Evolutionary conservation across 2,888 invertebrate species (phyloP).

Genomic region (Syritta pipiens): DNA sequence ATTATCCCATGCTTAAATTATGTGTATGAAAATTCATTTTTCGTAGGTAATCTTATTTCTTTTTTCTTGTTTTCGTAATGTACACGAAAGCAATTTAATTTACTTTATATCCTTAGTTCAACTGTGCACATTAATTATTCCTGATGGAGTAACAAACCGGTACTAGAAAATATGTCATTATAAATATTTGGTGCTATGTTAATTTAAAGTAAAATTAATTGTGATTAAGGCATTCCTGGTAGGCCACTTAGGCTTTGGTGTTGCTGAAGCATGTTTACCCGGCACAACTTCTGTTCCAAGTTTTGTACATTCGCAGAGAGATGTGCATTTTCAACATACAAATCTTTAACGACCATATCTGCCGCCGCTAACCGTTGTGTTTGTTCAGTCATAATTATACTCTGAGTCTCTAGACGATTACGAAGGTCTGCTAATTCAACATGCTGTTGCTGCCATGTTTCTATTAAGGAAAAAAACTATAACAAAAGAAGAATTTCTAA

Average conservation of each 20-base stretch:
- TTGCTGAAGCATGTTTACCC: slow-evolving; percentile 77
- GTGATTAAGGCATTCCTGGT: slow-evolving; percentile 74
- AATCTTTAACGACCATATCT: slow-evolving; percentile 88
- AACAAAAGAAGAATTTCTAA: not conserved
- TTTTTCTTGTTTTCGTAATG: too few species aligned
- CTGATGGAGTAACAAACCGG: slow-evolving; percentile 58
- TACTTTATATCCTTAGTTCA: slow-evolving; percentile 37
- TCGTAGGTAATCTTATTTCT: too few species aligned
- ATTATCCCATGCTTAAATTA: too few species aligned
- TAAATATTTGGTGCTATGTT: slow-evolving; percentile 59
- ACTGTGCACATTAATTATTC: slow-evolving; percentile 40
- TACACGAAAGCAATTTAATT: not conserved
- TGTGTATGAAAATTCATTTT: too few species aligned
- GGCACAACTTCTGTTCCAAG: slow-evolving; percentile 78
- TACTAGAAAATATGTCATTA: slow-evolving; percentile 45
- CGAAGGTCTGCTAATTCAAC: slow-evolving; percentile 79
- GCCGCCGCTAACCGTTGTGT: slow-evolving; percentile 85
- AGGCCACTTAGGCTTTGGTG: slow-evolving; percentile 74
- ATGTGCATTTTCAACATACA: slow-evolving; percentile 92
- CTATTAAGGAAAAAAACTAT: slow-evolving; percentile 67
- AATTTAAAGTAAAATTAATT: slow-evolving; percentile 21
- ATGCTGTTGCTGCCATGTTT: slow-evolving; percentile 79
- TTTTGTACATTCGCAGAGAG: slow-evolving; percentile 82
- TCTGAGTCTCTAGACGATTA: slow-evolving; percentile 80
- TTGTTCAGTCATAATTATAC: slow-evolving; percentile 80